A percentile compares a stretch with the other conserved stretches of the same genome.
Conservation (phyloP, 2,113 vertebrate genomes). For the Engystomops pustulosus region DNA sequence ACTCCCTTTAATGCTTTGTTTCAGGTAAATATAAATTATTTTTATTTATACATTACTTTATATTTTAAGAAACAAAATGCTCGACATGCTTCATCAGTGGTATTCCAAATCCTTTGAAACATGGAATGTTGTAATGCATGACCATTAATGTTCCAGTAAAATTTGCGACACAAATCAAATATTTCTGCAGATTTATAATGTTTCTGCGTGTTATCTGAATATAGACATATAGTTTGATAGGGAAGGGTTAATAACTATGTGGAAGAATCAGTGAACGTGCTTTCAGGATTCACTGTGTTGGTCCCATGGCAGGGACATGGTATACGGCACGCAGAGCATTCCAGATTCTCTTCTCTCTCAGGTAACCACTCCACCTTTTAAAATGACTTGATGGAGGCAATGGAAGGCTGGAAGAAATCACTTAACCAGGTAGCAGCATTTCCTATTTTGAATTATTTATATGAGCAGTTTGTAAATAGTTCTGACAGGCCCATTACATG, state of each 20-base stretch:
- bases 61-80: too few species aligned
- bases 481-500: constrained; percentile 51
- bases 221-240: background rate
- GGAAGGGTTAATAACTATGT: background rate
- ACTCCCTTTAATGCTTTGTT: too few species aligned
- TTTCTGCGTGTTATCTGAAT: background rate
- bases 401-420: constrained; percentile 44
- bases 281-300: too few species aligned
- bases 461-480: constrained; percentile 41
- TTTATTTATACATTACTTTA: too few species aligned
- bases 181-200: too few species aligned
- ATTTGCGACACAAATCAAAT: too few species aligned
- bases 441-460: constrained; percentile 57
- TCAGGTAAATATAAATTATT: too few species aligned
- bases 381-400: constrained; percentile 23
- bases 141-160: too few species aligned
- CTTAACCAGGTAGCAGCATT: constrained; percentile 54
- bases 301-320: background rate
- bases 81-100: too few species aligned
- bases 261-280: background rate
- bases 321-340: background rate
- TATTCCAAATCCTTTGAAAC: too few species aligned
- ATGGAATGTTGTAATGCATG: too few species aligned
- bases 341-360: constrained; percentile 13
- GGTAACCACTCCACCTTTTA: constrained; percentile 12